These are phyloP conservation scores for Diaphora mendica DNA, from an alignment of 2,888 invertebrate genomes.

Conservation along the genomic window DNA sequence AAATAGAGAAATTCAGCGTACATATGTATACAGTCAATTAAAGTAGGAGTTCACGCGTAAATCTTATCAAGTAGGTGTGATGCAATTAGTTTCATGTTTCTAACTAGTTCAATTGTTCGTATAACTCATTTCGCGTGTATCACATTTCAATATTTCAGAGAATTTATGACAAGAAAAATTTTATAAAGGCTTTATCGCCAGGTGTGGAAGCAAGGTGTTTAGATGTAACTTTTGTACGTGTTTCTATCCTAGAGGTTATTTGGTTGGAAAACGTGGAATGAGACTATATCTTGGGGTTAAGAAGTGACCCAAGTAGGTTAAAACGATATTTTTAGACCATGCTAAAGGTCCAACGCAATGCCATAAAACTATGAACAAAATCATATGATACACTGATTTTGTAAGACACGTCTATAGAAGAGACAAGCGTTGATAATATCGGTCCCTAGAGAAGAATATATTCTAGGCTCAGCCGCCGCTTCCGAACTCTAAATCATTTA, in stretches of 20 bases:
- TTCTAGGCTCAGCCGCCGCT: background rate
- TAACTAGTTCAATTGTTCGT: conserved; percentile 16
- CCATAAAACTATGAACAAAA: too few relatives aligned
- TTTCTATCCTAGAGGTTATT: too few relatives aligned
- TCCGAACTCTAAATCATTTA: background rate
- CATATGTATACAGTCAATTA: conserved; percentile 6
- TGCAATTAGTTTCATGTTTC: conserved; percentile 11
- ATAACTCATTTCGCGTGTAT: conserved; percentile 6
- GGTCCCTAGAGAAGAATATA: background rate
- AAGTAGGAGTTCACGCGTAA: conserved; percentile 4
- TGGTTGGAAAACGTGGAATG: too few relatives aligned
- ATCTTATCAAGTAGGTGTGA: conserved; percentile 14
- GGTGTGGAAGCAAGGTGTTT: too few relatives aligned
- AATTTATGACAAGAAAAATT: background rate
- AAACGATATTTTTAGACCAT: too few relatives aligned
- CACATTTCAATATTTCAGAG: background rate
- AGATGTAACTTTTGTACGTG: too few relatives aligned
- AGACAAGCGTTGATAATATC: background rate
- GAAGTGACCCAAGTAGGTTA: too few relatives aligned
- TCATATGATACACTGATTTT: too few relatives aligned
- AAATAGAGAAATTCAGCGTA: background rate
- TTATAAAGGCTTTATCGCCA: background rate
- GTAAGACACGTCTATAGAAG: too few relatives aligned
- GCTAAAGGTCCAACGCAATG: too few relatives aligned
- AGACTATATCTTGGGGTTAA: too few relatives aligned